Base-by-base conservation (phyloP, 2,797 vertebrate species). In the Cyprinella venusta region DNA sequence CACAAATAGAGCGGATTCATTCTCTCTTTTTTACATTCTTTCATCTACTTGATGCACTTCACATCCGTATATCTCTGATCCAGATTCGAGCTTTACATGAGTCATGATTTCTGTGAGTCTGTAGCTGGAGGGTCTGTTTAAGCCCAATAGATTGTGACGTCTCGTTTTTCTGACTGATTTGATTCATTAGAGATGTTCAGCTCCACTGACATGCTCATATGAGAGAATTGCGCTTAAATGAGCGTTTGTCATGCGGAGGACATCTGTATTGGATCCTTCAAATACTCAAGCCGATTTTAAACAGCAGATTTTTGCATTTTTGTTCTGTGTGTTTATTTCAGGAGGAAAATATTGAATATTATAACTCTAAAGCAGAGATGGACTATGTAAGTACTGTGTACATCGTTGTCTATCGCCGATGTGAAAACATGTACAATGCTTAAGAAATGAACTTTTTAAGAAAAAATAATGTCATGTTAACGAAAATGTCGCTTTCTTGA, bases 331-430 rank as follows among this genome's bases (percentile, higher is more conserved):
- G n/a, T 80, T 88, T 87, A 88, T 89, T 89, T 40, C 90, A 99
- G 98, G 97, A 99, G 92, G 94, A 97, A 89, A 97, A 98, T 86
- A 97, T 99, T 85, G 94, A 97, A 84, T 99, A 99, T 90, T 99
- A 99, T 6, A 97, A 99, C 76, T 98, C 98, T 86, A 99, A 99
- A 90, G 97, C 97, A 0, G 98, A 98, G 79, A 95, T 97, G 33
- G 97, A 98, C 92, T 97, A 98, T 45, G 97, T 99, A 87, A 98
- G 98, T 97, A 45, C 6, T 99, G 87, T 97, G 98, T 97, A 45
- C 7, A 48, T 82, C 45, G 45, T 33, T 67, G 19, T 52, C n/a
- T 13, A 40, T 75, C 21, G 21, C 40, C 24, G 26, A 80, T 26
- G 54, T 7, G 38, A 45, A 61, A 61, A 65, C n/a, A 36, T 38